Conservation (phyloP, 2,888 invertebrate genomes). For the Cephus rjabovi region DNA sequence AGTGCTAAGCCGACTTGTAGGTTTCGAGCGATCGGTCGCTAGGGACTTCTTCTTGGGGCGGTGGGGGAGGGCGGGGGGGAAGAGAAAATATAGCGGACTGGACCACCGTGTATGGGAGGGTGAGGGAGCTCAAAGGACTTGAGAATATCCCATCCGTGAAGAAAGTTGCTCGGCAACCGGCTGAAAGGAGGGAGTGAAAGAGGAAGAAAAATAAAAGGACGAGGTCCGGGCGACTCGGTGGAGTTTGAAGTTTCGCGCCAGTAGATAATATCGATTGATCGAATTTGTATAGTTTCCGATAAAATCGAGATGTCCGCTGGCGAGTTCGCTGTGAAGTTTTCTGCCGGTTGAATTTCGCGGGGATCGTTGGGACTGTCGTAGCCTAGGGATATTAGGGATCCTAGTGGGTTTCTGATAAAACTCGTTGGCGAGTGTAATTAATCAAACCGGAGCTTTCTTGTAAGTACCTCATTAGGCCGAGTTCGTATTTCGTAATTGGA, state of each 20-base stretch:
- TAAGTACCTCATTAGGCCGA: constrained; percentile 49
- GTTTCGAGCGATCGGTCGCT: constrained; percentile 50
- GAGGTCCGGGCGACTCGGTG: background rate
- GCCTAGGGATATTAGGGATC: background rate
- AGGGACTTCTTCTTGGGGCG: constrained; percentile 18
- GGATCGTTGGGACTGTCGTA: background rate
- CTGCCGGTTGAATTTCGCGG: background rate
- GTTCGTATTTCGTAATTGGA: constrained; percentile 51
- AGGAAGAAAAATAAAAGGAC: background rate
- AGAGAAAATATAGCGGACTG: background rate
- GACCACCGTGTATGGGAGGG: background rate
- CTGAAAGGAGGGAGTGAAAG: background rate
- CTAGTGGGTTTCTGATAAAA: background rate
- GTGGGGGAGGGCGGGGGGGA: background rate
- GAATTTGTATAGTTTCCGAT: background rate
- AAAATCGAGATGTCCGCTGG: background rate
- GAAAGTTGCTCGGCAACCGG: background rate
- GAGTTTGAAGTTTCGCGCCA: background rate
- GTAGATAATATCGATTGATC: background rate
- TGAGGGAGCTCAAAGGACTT: constrained; percentile 8
- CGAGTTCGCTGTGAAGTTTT: background rate
- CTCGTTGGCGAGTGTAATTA: constrained; percentile 46
- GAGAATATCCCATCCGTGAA: background rate
- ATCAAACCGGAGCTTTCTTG: constrained; percentile 49
- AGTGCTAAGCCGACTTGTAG: constrained; percentile 52